phyloP scores from a whole-genome alignment of 2,797 vertebrate species.

The Toxotes lorentzi region DNA sequence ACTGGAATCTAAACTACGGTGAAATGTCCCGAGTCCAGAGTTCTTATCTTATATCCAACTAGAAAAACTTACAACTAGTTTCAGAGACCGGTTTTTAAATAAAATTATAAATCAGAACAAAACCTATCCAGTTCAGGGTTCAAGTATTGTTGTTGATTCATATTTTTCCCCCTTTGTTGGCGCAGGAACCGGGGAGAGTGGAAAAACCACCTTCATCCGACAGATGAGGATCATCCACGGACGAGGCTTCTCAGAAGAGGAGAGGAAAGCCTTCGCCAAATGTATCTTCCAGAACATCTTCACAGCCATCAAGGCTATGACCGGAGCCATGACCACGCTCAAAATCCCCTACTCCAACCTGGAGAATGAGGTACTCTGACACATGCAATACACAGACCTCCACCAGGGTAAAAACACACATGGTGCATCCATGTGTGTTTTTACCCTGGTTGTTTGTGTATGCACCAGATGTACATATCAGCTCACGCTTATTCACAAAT shows the following conservation, averaged over 20 bases:
- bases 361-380: slow-evolving; percentile 81
- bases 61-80: background rate
- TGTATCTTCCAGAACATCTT: slow-evolving; percentile 88
- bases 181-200: slow-evolving; percentile 87
- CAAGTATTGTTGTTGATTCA: background rate
- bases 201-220: slow-evolving; percentile 88
- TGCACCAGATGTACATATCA: no score
- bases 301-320: slow-evolving; percentile 84
- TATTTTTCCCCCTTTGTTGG: background rate
- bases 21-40: background rate
- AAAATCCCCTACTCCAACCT: slow-evolving; percentile 83
- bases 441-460: no score
- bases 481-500: background rate
- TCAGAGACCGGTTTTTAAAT: no score
- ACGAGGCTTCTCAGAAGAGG: slow-evolving; percentile 85
- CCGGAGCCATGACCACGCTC: slow-evolving; percentile 81
- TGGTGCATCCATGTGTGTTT: no score
- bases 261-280: slow-evolving; percentile 82
- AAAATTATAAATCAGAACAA: background rate
- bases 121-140: background rate
- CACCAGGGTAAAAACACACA: background rate
- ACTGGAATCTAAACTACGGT: background rate
- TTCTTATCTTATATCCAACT: no score
- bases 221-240: slow-evolving; percentile 90
- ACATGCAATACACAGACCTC: background rate